phyloP scores from a whole-genome alignment of 2,113 vertebrate species.

The Thomomys bottae region DNA sequence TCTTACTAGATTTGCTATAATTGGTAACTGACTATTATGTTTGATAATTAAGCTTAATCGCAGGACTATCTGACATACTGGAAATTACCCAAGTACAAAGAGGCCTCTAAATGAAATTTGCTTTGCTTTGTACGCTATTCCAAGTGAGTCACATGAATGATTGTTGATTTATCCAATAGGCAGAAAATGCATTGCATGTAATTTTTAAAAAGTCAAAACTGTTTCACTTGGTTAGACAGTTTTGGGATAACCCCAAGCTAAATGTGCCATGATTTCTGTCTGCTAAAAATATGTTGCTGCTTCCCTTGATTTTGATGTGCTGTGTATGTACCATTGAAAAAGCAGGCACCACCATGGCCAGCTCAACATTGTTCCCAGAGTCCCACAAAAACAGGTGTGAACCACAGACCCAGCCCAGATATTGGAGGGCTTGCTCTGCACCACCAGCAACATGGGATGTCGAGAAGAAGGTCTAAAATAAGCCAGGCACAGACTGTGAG shows the following conservation, averaged over 20 bases:
- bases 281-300: not conserved
- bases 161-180: not conserved
- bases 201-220: not conserved
- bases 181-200: not conserved
- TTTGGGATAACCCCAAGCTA: not conserved
- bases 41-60: not conserved
- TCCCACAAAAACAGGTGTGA: not conserved
- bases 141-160: not conserved
- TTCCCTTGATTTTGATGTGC: not conserved
- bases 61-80: not conserved
- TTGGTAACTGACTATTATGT: not conserved
- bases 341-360: not conserved
- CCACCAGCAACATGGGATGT: not conserved
- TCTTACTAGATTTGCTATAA: slow-evolving; percentile 35
- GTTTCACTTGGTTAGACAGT: not conserved
- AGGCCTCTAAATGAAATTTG: not conserved
- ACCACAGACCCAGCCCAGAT: not conserved
- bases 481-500: too few relatives aligned
- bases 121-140: slow-evolving; percentile 13
- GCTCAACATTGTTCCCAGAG: not conserved
- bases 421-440: too few relatives aligned
- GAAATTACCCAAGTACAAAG: slow-evolving; percentile 24
- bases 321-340: not conserved
- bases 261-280: not conserved
- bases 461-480: not conserved